Evolutionary conservation across 2,113 vertebrate species (phyloP).

Genomic region (Chroicocephalus ridibundus): DNA sequence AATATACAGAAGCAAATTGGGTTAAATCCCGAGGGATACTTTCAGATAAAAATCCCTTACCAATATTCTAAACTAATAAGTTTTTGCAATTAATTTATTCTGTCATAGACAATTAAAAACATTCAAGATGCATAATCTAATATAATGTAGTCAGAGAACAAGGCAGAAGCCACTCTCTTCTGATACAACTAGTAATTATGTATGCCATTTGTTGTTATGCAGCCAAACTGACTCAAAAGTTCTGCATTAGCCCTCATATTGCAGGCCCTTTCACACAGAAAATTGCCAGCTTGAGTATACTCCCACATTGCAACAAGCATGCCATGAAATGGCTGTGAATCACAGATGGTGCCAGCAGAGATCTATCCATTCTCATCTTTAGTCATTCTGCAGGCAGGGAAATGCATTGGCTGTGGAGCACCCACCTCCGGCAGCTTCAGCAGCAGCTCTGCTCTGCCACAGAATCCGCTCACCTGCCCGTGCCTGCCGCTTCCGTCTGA

Average conservation of each 20-base stretch:
- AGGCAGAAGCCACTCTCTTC: not conserved
- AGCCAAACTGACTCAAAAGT: constrained; percentile 32
- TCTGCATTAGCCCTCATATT: not conserved
- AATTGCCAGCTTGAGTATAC: constrained; percentile 46
- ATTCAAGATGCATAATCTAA: not conserved
- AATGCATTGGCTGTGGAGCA: not conserved
- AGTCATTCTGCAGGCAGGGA: constrained; percentile 54
- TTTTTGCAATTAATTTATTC: not conserved
- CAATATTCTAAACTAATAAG: not conserved
- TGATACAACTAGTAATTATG: not conserved
- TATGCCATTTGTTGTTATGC: not conserved
- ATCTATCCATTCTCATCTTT: constrained; percentile 28
- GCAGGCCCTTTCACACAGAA: not conserved
- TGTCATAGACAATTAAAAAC: not conserved
- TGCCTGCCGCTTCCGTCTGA: not conserved
- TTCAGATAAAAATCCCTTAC: not conserved
- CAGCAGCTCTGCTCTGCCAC: not conserved
- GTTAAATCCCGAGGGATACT: not conserved
- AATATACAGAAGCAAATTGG: not conserved
- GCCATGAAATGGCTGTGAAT: constrained; percentile 54
- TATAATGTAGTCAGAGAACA: not conserved
- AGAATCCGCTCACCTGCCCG: not conserved
- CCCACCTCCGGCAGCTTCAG: not conserved
- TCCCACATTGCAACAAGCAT: constrained; percentile 34
- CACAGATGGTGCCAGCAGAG: constrained; percentile 61